phyloP scores from a whole-genome alignment of 2,888 invertebrate species.

The Trimorus sp. region DNA sequence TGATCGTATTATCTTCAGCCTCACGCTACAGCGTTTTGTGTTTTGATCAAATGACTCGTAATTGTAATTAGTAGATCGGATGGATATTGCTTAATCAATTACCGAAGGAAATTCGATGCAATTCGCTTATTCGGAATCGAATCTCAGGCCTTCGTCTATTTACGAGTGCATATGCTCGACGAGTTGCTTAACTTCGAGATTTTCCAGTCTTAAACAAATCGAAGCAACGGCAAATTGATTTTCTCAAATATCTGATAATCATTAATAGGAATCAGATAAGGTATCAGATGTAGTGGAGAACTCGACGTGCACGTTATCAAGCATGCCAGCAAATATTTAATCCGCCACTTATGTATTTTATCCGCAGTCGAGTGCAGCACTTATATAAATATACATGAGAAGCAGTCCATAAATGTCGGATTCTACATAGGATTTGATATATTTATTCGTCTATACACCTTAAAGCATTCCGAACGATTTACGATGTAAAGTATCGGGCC shows the following conservation, averaged over 20 bases:
- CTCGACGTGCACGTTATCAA: no score
- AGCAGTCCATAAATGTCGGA: no score
- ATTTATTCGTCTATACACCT: no score
- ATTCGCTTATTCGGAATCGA: constrained; percentile 28
- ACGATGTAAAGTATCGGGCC: no score
- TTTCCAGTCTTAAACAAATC: constrained; percentile 28
- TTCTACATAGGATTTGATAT: no score
- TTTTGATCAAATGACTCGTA: background rate
- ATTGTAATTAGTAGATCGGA: constrained; percentile 27
- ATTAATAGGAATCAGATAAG: constrained; percentile 40
- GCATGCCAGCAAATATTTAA: no score
- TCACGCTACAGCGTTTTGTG: no score
- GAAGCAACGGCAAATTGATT: constrained; percentile 43
- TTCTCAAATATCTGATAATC: constrained; percentile 34
- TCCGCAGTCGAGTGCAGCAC: no score
- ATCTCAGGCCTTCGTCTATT: constrained; percentile 30
- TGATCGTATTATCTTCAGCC: no score
- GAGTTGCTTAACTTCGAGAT: constrained; percentile 35
- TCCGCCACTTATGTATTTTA: no score
- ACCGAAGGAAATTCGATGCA: constrained; percentile 25
- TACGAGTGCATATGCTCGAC: constrained; percentile 44
- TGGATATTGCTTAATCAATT: constrained; percentile 40
- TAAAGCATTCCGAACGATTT: no score
- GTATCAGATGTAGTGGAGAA: constrained; percentile 11
- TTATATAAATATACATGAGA: no score